Conservation (phyloP, 2,797 vertebrate species). For the Poeciliopsis infans region DNA sequence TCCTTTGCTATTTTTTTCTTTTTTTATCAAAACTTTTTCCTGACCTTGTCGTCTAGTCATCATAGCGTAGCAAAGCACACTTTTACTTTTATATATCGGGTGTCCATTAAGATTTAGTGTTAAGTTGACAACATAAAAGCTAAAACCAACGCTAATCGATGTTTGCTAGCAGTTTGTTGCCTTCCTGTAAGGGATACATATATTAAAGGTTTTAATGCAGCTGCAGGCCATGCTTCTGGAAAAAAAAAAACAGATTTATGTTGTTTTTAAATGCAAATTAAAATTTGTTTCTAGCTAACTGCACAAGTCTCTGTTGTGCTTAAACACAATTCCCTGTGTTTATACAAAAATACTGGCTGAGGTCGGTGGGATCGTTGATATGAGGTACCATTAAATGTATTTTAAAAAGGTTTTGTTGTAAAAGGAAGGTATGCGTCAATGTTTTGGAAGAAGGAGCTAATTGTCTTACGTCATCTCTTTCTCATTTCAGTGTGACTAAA, state of each 20-base stretch:
- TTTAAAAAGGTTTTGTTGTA: not conserved
- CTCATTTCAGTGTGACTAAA: constrained; percentile 66
- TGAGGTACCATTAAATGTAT: not conserved
- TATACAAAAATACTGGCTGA: not conserved
- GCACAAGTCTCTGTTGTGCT: not conserved
- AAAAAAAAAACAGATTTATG: not conserved
- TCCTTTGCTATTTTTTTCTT: too few relatives aligned
- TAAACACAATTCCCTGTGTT: not conserved
- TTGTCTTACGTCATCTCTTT: not conserved
- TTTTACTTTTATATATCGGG: too few relatives aligned
- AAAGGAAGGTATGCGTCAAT: not conserved
- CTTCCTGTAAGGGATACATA: too few relatives aligned
- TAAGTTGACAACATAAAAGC: too few relatives aligned
- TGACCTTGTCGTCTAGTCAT: too few relatives aligned
- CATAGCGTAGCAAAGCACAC: too few relatives aligned
- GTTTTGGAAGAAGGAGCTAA: not conserved
- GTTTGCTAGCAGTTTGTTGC: too few relatives aligned
- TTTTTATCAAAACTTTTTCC: too few relatives aligned
- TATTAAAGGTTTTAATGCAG: not conserved
- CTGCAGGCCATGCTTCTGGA: not conserved
- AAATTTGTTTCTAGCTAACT: not conserved
- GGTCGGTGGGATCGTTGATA: not conserved
- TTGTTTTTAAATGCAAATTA: not conserved
- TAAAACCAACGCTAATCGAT: too few relatives aligned
- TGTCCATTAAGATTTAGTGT: too few relatives aligned